Conservation (phyloP, 2,113 vertebrate genomes). For the Muntiacus reevesi region DNA sequence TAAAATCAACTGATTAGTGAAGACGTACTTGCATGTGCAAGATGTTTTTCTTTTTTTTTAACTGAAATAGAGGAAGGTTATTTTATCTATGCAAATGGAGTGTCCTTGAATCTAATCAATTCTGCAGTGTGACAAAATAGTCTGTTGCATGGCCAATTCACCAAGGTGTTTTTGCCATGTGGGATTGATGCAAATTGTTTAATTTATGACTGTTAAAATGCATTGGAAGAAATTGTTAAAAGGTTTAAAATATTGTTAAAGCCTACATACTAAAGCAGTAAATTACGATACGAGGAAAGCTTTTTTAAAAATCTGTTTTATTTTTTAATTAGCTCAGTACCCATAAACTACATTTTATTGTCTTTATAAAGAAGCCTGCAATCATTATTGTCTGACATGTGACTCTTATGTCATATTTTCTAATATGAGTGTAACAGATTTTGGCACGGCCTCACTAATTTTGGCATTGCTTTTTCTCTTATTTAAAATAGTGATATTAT, state of each 20-base stretch:
- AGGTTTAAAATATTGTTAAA: not conserved
- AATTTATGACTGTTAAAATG: constrained; percentile 56
- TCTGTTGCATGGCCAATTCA: constrained; percentile 46
- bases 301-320: not conserved
- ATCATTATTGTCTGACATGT: too few relatives aligned
- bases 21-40: not conserved
- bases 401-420: not conserved
- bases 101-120: constrained; percentile 65
- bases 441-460: not conserved
- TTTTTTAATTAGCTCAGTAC: not conserved
- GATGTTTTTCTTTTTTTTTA: not conserved
- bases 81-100: constrained; percentile 76
- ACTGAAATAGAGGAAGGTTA: constrained; percentile 51
- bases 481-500: not conserved
- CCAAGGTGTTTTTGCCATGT: constrained; percentile 54
- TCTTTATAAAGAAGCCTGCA: not conserved
- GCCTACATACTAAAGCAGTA: not conserved
- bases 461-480: not conserved
- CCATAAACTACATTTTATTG: not conserved
- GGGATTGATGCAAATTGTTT: constrained; percentile 70
- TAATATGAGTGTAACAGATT: not conserved
- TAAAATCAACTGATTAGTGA: constrained; percentile 49
- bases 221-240: not conserved
- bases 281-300: not conserved
- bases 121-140: constrained; percentile 63